Evolutionary conservation across 2,797 vertebrate genomes (phyloP), one percentile per base, ranked within the genome.

Genomic region (Cyclura pinguis): DNA sequence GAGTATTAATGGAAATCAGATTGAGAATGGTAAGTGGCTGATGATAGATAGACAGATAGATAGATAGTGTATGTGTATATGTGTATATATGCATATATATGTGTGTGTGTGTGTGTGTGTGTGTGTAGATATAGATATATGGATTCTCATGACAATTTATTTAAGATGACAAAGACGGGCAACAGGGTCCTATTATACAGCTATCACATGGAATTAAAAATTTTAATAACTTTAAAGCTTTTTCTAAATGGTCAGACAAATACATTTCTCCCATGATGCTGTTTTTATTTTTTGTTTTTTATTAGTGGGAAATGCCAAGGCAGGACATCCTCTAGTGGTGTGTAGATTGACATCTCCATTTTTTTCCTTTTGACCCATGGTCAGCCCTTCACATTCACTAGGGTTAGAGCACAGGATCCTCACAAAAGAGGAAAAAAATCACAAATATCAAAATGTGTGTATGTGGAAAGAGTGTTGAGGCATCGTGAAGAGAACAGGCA

Each of bases 21-120:
- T 78, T 84, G 69, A 88, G 35, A 84, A 91, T 88, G 90, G 90
- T 91, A 91, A 88, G 90, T 88, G 18, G 20, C 20, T 88, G 32
- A 72, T 80, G 13, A 87, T 32, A 62, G 10, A 57, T 47, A 47
- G 42, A 47, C 4, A 47, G 42, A 47, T 47, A 47, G 4, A 47
- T 47, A 47, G 42, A 47, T 47, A 47, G 42, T 47, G 42, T 47
- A 4, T 47, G 42, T 47, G 42, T 42, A 42, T 42, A 3, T 42
- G 42, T 42, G 42, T 47, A 47, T 47, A 47, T 47, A 47, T 47
- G 42, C 42, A 57, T 55, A 42, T 42, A 57, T 55, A 32, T 18
- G 55, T 35, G 14, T 83, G 50, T 18, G 55, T 35, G 14, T 83
- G 57, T 67, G 62, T 69, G 67, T 47, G 42, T 47, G 4, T 47